Conservation (phyloP, 2,113 vertebrate species). For the Perccottus glenii region DNA sequence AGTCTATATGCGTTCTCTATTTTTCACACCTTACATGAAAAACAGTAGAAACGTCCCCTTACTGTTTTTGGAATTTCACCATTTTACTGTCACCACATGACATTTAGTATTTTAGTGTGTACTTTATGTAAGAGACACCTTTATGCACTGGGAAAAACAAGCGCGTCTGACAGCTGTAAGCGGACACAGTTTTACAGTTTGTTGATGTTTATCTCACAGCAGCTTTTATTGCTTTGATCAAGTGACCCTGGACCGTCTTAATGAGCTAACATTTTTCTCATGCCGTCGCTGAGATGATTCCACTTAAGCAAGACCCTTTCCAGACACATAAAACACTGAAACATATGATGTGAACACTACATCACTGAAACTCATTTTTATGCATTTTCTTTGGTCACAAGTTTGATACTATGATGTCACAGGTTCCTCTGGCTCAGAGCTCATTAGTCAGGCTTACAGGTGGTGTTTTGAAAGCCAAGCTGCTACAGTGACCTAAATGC, state of each 20-base stretch:
- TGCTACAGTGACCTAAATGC: constrained; percentile 54
- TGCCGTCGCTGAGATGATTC: constrained; percentile 14
- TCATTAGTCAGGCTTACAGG: constrained; percentile 54
- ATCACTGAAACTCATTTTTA: too few species aligned
- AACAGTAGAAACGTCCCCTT: constrained; percentile 53
- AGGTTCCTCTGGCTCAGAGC: constrained; percentile 29
- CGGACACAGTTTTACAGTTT: constrained; percentile 33
- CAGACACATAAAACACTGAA: not conserved
- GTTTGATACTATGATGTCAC: constrained; percentile 16
- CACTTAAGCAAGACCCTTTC: not conserved
- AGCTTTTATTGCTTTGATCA: constrained; percentile 52
- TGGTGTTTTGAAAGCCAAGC: constrained; percentile 35
- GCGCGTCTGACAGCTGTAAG: constrained; percentile 2
- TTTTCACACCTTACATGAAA: constrained; percentile 64
- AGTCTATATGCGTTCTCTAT: constrained; percentile 64
- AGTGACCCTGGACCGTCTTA: constrained; percentile 27
- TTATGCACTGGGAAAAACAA: not conserved
- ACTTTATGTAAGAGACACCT: not conserved
- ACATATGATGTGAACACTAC: not conserved
- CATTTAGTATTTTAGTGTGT: not conserved
- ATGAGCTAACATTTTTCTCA: constrained; percentile 18
- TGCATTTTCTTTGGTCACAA: constrained; percentile 1
- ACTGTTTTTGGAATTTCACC: constrained; percentile 10
- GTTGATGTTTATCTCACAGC: constrained; percentile 47
- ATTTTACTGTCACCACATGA: not conserved